Conservation (phyloP, 2,797 vertebrate species). For the Pyrocephalus nanus region DNA sequence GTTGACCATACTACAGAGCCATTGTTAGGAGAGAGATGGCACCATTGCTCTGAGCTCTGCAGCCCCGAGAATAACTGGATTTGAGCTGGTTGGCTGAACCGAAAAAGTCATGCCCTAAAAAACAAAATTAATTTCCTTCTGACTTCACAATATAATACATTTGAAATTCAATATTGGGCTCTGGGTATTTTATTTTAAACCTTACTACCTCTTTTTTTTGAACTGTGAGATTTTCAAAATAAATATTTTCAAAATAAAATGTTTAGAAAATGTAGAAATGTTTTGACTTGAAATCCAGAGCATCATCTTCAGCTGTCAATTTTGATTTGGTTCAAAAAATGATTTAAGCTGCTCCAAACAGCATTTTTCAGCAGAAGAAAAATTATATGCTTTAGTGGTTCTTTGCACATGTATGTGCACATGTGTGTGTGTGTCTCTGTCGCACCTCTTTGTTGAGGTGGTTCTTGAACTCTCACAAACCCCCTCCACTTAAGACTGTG, state of each 20-base stretch:
- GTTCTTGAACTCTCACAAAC: neutral
- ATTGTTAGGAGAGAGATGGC: neutral
- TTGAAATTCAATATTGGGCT: neutral
- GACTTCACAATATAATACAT: neutral
- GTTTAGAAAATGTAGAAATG: neutral
- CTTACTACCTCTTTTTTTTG: neutral
- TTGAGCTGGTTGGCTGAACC: constrained; percentile 37
- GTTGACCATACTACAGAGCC: neutral
- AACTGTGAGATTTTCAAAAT: neutral
- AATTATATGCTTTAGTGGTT: neutral
- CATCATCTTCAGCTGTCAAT: neutral
- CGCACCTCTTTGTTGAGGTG: neutral
- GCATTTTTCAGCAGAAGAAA: neutral
- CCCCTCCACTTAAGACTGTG: neutral
- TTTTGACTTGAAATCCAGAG: constrained; percentile 6
- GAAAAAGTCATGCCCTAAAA: constrained; percentile 27
- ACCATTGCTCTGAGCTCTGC: constrained; percentile 8
- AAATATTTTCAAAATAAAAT: constrained; percentile 26
- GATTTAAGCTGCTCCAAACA: neutral
- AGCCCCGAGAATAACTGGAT: constrained; percentile 46
- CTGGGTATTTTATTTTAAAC: neutral
- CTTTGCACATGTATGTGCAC: neutral
- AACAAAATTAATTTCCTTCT: neutral
- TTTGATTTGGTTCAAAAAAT: constrained; percentile 17
- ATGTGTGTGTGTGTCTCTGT: neutral